Evolutionary conservation across 2,797 vertebrate species (phyloP), one percentile per base, ranked within the genome.

Genomic region (Podarcis lilfordi): DNA sequence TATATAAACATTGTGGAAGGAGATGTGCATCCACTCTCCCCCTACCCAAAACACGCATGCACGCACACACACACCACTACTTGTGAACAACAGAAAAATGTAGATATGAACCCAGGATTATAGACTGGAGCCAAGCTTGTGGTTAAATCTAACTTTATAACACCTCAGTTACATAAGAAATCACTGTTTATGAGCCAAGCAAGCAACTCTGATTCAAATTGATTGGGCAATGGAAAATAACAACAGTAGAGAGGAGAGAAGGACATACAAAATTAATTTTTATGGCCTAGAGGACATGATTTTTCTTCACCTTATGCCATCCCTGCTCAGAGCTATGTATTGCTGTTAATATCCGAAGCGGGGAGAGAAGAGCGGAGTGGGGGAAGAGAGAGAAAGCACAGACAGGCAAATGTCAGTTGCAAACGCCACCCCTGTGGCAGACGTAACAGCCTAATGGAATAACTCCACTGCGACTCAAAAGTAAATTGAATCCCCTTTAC

Each of bases 141-240:
- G 87, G 88, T 85, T 88, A 91, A 86, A 83, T 92, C 19, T 66
- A n/a, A 37, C 75, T 19, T 88, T 37, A 89, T 64, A 80, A 92
- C 89, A 59, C 45, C 4, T 32, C 37, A 37, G 68, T 82, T 89
- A 50, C 90, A 8, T 89, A 92, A 75, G 10, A 90, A 92, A 80
- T 89, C 0, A 10, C 32, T 55, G 15, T 85, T 76, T 87, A 81
- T 55, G 59, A 72, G 25, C 23, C 4, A 11, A 64, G 91, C 72
- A 5, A 2, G 29, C 81, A 86, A 69, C 86, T 81, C 55, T 32
- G n/a, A 84, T 87, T 87, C 21, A 88, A 82, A 89, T 86, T 81
- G 29, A 37, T 8, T 59, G 91, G 29, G 86, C 77, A 29, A 23
- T 91, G 66, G 80, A 77, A 93, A 81, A 1, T 27, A 86, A 50